Evolutionary conservation across 2,888 invertebrate genomes (phyloP).

Genomic region (Vesta saturnalis): DNA sequence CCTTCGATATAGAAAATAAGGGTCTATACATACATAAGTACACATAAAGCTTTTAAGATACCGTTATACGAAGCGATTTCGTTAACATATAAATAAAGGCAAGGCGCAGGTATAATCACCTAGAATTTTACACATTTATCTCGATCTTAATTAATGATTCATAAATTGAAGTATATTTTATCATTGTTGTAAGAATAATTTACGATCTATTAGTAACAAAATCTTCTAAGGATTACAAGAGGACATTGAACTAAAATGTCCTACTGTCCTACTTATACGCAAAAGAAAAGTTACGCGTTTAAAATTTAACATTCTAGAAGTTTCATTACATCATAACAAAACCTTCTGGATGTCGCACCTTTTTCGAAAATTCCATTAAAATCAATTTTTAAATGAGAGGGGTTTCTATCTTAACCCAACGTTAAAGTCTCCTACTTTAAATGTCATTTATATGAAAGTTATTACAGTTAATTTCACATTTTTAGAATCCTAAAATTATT

Average conservation of each 20-base stretch:
- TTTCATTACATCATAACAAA: constrained; percentile 11
- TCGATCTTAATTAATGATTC: not conserved
- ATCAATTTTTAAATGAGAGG: not conserved
- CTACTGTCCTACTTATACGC: constrained; percentile 61
- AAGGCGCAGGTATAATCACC: not conserved
- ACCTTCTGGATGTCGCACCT: not conserved
- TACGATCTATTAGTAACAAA: constrained; percentile 14
- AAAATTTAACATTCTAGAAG: constrained; percentile 31
- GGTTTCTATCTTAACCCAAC: not conserved
- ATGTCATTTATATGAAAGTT: too few species aligned
- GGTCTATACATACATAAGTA: constrained; percentile 15
- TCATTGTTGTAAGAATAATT: not conserved
- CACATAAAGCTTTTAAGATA: not conserved
- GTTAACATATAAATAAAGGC: not conserved
- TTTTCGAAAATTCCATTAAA: not conserved
- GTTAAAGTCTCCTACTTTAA: not conserved
- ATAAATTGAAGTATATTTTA: not conserved
- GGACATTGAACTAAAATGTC: constrained; percentile 58
- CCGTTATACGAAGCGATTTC: too few species aligned
- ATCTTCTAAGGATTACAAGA: constrained; percentile 39
- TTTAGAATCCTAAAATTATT: too few species aligned
- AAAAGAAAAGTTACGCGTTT: constrained; percentile 55
- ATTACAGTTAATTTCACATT: too few species aligned
- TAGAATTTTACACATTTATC: not conserved
- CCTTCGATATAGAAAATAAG: constrained; percentile 40